These are phyloP conservation scores for Ormia ochracea DNA, from an alignment of 2,888 invertebrate species.

Conservation along the genomic window DNA sequence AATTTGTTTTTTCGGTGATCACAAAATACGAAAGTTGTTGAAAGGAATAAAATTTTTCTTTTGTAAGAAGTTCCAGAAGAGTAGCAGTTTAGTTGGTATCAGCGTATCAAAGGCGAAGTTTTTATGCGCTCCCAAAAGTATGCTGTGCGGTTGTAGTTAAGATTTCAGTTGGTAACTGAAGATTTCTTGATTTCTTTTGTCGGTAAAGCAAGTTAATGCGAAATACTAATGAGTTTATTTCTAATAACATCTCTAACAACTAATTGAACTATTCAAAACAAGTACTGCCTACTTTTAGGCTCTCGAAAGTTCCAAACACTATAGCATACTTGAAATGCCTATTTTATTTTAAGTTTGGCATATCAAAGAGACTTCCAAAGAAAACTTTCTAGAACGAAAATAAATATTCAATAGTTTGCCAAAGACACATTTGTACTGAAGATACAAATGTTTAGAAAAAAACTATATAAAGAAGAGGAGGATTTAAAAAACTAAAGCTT, in stretches of 20 bases:
- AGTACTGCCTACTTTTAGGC: neutral
- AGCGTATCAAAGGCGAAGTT: neutral
- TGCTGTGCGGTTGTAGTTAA: neutral
- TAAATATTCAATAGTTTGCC: neutral
- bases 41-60: neutral
- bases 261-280: neutral
- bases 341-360: neutral
- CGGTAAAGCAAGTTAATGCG: neutral
- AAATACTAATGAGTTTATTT: neutral
- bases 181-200: neutral
- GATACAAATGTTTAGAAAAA: neutral
- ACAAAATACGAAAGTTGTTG: neutral
- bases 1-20: neutral
- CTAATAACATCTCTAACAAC: neutral
- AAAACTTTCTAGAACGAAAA: neutral
- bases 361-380: neutral
- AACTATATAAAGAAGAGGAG: neutral
- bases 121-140: neutral
- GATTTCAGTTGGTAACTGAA: neutral
- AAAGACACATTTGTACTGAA: conserved; percentile 2
- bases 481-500: no score
- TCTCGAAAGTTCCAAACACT: neutral
- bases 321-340: neutral
- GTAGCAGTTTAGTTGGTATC: neutral
- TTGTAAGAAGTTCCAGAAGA: neutral